A percentile compares a stretch with the other conserved stretches of the same genome.
These are phyloP conservation scores for Kryptopterus vitreolus DNA, from an alignment of 2,797 vertebrate genomes.

Conservation along the genomic window DNA sequence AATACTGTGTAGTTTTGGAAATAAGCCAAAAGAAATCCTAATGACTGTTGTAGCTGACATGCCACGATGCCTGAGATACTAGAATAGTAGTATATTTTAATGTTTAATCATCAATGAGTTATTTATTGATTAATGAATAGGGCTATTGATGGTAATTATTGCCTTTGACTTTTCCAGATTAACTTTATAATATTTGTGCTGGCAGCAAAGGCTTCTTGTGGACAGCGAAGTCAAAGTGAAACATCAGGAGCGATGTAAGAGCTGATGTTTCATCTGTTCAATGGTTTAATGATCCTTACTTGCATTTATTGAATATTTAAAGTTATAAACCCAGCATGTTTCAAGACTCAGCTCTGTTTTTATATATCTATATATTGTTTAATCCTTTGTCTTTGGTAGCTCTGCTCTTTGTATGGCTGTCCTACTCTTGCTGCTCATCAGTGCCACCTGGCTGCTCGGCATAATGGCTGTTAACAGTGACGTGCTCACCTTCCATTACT, in stretches of 20 bases:
- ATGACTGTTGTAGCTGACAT: neutral
- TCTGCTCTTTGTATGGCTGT: conserved; percentile 75
- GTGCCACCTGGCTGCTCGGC: conserved; percentile 84
- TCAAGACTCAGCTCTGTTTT: neutral
- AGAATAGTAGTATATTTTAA: neutral
- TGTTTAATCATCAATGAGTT: neutral
- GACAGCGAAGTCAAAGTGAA: conserved; percentile 74
- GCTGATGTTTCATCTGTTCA: conserved; percentile 37
- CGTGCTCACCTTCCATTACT: conserved; percentile 80
- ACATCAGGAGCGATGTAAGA: conserved; percentile 80
- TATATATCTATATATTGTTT: neutral
- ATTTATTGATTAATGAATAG: neutral
- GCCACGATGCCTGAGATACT: neutral
- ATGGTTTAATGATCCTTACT: conserved; percentile 50
- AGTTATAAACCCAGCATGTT: neutral
- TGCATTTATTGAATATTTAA: neutral
- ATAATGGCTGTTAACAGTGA: conserved; percentile 86
- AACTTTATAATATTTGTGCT: conserved; percentile 80
- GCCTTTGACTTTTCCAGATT: conserved; percentile 64
- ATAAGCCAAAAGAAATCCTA: neutral
- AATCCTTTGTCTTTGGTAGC: conserved; percentile 60
- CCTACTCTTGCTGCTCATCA: conserved; percentile 79
- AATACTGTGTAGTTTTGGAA: neutral
- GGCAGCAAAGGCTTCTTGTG: conserved; percentile 79
- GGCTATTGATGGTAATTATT: neutral